Evolutionary conservation across 1,140 invertebrate species (phyloP).

Genomic region (Trissolcus basalis): DNA sequence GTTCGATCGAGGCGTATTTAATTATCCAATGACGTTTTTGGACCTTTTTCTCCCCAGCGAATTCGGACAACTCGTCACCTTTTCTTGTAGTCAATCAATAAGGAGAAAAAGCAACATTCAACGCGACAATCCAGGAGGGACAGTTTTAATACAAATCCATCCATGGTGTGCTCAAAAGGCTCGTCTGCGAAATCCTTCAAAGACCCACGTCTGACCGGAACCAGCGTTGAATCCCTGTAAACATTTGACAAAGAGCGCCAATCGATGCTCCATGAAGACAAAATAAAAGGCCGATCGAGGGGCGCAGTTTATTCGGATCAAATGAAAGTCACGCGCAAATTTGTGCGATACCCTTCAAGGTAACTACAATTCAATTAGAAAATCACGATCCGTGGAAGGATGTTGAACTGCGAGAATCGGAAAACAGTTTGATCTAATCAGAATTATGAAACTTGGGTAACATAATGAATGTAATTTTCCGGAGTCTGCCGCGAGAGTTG

Average conservation of each 20-base stretch:
- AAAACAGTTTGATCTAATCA: no score
- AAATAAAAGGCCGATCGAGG: conserved; percentile 26
- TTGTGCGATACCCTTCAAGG: background rate
- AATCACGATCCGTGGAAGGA: background rate
- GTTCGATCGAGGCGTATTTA: conserved; percentile 10
- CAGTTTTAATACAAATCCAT: conserved; percentile 32
- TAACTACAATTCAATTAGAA: background rate
- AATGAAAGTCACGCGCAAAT: conserved; percentile 27
- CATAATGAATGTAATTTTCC: background rate
- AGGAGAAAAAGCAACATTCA: conserved; percentile 20
- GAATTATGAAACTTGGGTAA: background rate
- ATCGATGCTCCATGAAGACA: conserved; percentile 23
- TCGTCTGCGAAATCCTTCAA: conserved; percentile 32
- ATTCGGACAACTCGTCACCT: conserved; percentile 23
- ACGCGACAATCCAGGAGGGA: background rate
- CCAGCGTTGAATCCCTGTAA: conserved; percentile 28
- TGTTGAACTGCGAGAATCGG: background rate
- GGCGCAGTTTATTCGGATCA: conserved; percentile 9
- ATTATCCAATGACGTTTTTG: conserved; percentile 10
- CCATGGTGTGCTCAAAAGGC: conserved; percentile 25
- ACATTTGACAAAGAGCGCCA: conserved; percentile 22
- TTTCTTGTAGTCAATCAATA: conserved; percentile 23
- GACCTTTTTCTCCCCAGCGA: background rate
- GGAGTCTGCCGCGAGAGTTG: no score
- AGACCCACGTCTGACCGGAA: conserved; percentile 37